Evolutionary conservation across 2,888 invertebrate genomes (phyloP), one percentile per base, ranked within the genome.

Genomic region (Drosophila koepferae): DNA sequence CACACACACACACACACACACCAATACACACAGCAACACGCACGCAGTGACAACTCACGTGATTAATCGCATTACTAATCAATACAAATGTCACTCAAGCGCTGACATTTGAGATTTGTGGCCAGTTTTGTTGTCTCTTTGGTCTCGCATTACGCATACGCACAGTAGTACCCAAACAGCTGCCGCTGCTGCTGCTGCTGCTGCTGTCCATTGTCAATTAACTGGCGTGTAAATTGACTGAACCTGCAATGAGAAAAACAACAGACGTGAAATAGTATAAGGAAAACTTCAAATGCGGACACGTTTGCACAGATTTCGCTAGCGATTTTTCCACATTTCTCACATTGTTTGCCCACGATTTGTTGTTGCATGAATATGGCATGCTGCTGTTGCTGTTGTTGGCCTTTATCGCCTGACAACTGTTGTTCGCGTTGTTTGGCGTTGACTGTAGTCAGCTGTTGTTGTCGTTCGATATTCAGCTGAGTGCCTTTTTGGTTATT

Each of bases 51-150:
- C 68, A 65, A 66, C 44, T 67, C 80, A 80, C 73, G 77, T 86
- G 85, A 86, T 86, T 86, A 86, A 86, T 86, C 87, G 82, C 77
- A 79, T 87, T 82, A 87, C 85, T 86, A 86, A 86, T 86, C 87
- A 86, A 86, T 86, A 86, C 87, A 82, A 86, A 86, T 86, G 85
- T 82, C 85, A 85, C 74, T 86, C 87, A 79, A 73, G 73, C 73
- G 81, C 60, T 81, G 85, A 87, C 85, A 86, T 87, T 87, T 82
- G 81, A 87, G 85, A 87, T 87, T 87, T 87, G 85, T 87, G 87
- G 79, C 77, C 77, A 76, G 77, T 18, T 34, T 69, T 65, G 63
- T 62, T 71, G 46, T 62, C 54, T 53, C 46, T 46, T 70, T 63
- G 71, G 64, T 70, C 64, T 88, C 74, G 63, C 66, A 79, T 86